These are phyloP conservation scores for Callopanchax toddi DNA, from an alignment of 2,113 vertebrate species.

Conservation along the genomic window DNA sequence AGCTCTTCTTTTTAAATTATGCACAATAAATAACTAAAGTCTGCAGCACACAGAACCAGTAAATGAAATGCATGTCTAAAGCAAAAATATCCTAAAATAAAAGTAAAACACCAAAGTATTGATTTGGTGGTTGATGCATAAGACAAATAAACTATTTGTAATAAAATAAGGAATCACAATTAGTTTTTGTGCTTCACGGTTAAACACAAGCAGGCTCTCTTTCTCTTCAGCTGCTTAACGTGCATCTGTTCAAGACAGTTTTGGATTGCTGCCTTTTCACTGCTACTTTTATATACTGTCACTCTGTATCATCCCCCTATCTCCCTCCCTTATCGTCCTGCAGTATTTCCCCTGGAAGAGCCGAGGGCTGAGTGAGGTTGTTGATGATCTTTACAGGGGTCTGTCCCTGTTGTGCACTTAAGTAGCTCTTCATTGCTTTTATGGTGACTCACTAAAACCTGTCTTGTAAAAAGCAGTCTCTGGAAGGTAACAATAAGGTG, in stretches of 20 bases:
- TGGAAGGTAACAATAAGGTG: constrained; percentile 51
- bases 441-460: constrained; percentile 77
- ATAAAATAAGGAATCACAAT: constrained; percentile 52
- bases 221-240: constrained; percentile 35
- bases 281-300: constrained; percentile 63
- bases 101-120: constrained; percentile 20
- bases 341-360: constrained; percentile 33
- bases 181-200: constrained; percentile 46
- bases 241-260: constrained; percentile 35
- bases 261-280: constrained; percentile 44
- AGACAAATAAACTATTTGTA: constrained; percentile 48
- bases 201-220: constrained; percentile 21
- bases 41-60: neutral
- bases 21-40: too few species aligned
- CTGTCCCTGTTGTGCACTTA: constrained; percentile 74
- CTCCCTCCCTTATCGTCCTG: constrained; percentile 13
- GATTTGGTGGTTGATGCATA: neutral
- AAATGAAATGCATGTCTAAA: neutral
- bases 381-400: constrained; percentile 71
- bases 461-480: constrained; percentile 75
- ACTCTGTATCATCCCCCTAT: constrained; percentile 28
- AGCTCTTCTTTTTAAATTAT: too few species aligned
- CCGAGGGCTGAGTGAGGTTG: constrained; percentile 50
- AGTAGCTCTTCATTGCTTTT: constrained; percentile 77
- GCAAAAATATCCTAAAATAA: neutral